phyloP scores from a whole-genome alignment of 2,797 vertebrate genomes.

The Heterohyrax brucei region DNA sequence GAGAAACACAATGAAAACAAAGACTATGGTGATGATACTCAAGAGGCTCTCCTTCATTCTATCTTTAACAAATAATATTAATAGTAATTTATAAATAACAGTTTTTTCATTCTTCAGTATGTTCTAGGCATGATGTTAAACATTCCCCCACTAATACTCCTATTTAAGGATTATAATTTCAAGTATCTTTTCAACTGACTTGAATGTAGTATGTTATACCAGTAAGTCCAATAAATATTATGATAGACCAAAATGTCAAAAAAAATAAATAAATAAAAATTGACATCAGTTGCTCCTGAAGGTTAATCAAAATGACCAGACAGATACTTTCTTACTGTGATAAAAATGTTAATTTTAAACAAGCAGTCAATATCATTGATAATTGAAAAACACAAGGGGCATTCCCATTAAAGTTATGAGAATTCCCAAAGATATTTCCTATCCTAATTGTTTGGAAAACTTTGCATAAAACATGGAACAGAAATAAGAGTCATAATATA shows the following conservation, averaged over 20 bases:
- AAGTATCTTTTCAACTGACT: slow-evolving; percentile 27
- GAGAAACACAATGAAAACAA: neutral
- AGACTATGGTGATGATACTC: neutral
- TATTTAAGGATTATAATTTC: slow-evolving; percentile 33
- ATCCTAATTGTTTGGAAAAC: neutral
- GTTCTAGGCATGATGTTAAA: neutral
- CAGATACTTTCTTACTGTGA: neutral
- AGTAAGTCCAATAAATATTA: slow-evolving; percentile 10
- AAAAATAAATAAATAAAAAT: neutral
- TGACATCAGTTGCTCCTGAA: neutral
- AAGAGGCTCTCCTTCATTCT: neutral
- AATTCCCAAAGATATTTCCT: neutral
- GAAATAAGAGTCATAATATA: neutral
- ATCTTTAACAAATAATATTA: slow-evolving; percentile 36
- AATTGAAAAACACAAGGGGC: neutral
- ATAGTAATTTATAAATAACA: neutral
- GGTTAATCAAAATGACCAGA: neutral
- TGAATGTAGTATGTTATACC: neutral
- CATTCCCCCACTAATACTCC: slow-evolving; percentile 16
- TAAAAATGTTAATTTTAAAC: slow-evolving; percentile 31
- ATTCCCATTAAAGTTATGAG: neutral
- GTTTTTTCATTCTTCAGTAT: neutral
- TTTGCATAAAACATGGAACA: neutral
- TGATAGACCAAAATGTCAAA: neutral
- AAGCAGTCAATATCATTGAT: neutral